Evolutionary conservation across 2,113 vertebrate genomes (phyloP).

Genomic region (Neofelis nebulosa): DNA sequence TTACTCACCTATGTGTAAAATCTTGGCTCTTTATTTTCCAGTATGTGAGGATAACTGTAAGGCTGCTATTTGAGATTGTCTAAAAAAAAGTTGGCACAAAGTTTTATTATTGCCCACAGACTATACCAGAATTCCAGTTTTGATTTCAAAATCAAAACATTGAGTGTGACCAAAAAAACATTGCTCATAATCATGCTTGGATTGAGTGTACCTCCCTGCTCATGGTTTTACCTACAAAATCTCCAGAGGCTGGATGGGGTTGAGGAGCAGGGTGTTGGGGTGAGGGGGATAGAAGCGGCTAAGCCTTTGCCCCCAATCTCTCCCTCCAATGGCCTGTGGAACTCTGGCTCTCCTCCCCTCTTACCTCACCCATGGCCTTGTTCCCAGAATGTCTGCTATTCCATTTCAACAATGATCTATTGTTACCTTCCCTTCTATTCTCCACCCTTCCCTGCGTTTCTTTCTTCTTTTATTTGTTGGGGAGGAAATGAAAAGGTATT

Average conservation of each 20-base stretch:
- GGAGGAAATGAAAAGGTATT: background rate
- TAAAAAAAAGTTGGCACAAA: background rate
- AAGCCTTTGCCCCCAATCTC: background rate
- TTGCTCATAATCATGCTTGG: background rate
- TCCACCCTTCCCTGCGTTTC: background rate
- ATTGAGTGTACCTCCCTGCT: background rate
- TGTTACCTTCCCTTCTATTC: background rate
- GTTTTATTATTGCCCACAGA: background rate
- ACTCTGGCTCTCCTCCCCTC: background rate
- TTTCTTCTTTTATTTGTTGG: constrained; percentile 37
- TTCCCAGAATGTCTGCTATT: background rate
- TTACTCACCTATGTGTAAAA: background rate
- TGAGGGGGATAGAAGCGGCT: background rate
- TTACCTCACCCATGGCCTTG: background rate
- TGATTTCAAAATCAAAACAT: constrained; percentile 16
- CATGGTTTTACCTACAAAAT: background rate
- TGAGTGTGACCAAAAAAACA: background rate
- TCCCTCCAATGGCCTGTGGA: background rate
- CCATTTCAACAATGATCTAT: background rate
- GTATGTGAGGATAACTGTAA: background rate
- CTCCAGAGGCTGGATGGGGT: background rate
- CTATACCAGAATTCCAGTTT: background rate
- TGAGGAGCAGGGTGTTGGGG: background rate
- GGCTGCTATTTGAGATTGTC: background rate
- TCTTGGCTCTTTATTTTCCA: background rate